Evolutionary conservation across 2,888 invertebrate species (phyloP), one percentile per base, ranked within the genome.

Genomic region (Nebria brevicollis): DNA sequence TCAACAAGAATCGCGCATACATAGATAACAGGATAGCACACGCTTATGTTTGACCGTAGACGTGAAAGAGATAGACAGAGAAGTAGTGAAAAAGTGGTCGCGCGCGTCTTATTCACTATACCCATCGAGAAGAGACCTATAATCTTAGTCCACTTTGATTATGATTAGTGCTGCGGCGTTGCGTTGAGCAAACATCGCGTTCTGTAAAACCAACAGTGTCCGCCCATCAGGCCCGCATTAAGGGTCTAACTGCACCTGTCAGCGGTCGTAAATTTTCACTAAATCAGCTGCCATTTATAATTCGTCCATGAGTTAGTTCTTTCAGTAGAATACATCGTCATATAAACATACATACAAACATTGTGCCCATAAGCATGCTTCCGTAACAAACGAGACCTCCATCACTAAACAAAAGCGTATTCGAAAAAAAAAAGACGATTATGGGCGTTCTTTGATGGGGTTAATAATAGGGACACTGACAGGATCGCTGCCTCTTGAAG

Each of bases 201-300:
- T 80, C 80, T 80, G 80, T 80, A 80, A 80, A 80, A 80, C 80
- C 80, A 80, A 80, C 80, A 80, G 54, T 78, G 70, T 72, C 80
- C 80, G 80, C 80, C 80, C 80, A 80, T 80, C 80, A 75, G 80
- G 80, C 75, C 80, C 80, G 80, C 80, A 80, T 80, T 80, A 80
- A 80, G 80, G 80, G 54, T 20, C 70, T 80, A 75, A 80, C 80
- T 80, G 80, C 80, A 80, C 80, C 80, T 80, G 80, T 80, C 80
- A 80, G 80, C 75, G 25, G 5, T 68, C 79, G 75, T 75, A 80
- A 80, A 80, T 80, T 80, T 75, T 20, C 75, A 42, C 75, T 70
- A 80, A 80, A 80, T 80, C 80, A 80, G 64, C 80, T 80, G 80
- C 80, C 75, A 80, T 80, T 80, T 80, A 80, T 75, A 80, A 80